Base-by-base conservation (phyloP, 2,113 vertebrate genomes). In the Gambusia holbrooki region DNA sequence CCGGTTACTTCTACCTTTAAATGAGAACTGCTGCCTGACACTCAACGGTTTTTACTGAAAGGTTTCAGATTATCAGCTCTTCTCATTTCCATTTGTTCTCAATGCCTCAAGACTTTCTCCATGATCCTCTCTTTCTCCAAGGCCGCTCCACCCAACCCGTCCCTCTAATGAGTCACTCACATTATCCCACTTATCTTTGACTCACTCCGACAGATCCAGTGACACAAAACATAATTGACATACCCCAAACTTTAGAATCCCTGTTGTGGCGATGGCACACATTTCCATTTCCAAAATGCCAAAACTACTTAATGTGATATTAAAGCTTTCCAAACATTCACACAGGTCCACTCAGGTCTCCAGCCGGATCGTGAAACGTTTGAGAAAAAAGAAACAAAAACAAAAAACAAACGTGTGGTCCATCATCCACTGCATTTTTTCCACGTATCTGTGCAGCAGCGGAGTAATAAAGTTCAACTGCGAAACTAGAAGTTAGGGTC, bases 381-480 rank as follows among this genome's bases (percentile, higher is more conserved):
- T 42, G 13, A 14, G 14, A 17, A 4, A 4, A 45, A 45, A 45
- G n/a, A 15, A 13, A 14, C 3, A 12, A 3, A 0, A 42, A 15
- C 3, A 7, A 17, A 30, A 32, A 32, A 32, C 32, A 32, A 32
- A 32, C 5, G 61, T 30, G 1, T n/a, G 12, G 1, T 30, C 27
- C 3, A 62, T 17, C 27, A 15, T 33, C 32, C 32, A 33, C 32
- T 17, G 29, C 15, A 15, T 1, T 29, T 13, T 62, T 85, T 51
- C 74, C 4, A 4, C 14, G 62, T 48, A 60, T 73, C 62, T 70
- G 77, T 63, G 62, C 69, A n/a, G 69, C 60, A n/a, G 71, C 51
- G 73, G 83, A 78, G 61, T 81, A 84, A 88, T 74, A 22, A 71
- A 83, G 84, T 86, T 89, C 61, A 79, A 80, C 66, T 82, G 54